Evolutionary conservation across 2,888 invertebrate species (phyloP).

Genomic region (Diarsia mendica): DNA sequence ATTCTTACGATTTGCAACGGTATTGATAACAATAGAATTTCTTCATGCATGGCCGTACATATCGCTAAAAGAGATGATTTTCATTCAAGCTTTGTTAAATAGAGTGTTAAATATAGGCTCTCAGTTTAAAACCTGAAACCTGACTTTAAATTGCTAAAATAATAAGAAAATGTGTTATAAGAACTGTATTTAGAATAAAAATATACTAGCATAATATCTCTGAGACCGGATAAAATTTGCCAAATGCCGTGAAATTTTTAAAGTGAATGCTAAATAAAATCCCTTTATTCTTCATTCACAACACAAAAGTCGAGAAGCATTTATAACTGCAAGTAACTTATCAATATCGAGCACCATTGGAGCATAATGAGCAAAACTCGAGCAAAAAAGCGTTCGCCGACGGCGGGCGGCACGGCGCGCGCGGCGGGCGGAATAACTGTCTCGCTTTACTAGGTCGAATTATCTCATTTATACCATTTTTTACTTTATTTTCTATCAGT

Average conservation of each 20-base stretch:
- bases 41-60: neutral
- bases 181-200: neutral
- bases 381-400: slow-evolving; percentile 77
- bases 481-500: slow-evolving; percentile 75
- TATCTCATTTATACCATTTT: slow-evolving; percentile 79
- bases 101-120: neutral
- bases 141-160: neutral
- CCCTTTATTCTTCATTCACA: neutral
- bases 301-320: slow-evolving; percentile 5
- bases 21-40: neutral
- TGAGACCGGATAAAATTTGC: neutral
- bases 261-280: neutral
- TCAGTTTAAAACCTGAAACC: neutral
- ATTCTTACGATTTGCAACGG: neutral
- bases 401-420: slow-evolving; percentile 73
- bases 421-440: slow-evolving; percentile 71
- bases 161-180: neutral
- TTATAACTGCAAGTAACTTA: slow-evolving; percentile 32
- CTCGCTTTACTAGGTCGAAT: slow-evolving; percentile 87
- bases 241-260: neutral
- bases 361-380: slow-evolving; percentile 73
- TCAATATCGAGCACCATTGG: slow-evolving; percentile 53
- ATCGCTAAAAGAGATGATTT: neutral
- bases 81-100: neutral
- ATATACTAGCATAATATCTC: neutral